Evolutionary conservation across 2,888 invertebrate genomes (phyloP).

Genomic region (Eurytoma californica): DNA sequence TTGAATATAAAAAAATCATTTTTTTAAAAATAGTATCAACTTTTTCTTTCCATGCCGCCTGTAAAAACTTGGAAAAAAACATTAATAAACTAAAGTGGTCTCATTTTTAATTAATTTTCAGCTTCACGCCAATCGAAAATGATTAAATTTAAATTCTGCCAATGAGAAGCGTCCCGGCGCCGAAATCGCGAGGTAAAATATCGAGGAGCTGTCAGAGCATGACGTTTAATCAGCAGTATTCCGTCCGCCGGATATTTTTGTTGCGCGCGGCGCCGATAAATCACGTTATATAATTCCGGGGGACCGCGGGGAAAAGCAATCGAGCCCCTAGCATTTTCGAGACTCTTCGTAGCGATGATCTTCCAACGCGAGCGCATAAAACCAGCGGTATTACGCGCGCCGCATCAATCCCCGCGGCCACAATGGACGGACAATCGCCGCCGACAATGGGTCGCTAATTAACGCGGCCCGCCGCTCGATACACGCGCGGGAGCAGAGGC

Average conservation of each 20-base stretch:
- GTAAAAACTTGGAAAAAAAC: no score
- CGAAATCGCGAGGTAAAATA: conserved; percentile 13
- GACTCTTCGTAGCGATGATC: conserved; percentile 17
- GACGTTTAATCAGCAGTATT: conserved; percentile 50
- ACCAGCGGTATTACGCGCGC: background rate
- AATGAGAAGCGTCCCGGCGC: conserved; percentile 8
- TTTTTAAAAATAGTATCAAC: no score
- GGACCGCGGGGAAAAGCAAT: conserved; percentile 9
- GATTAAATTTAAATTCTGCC: conserved; percentile 29
- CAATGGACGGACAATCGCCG: conserved; percentile 55
- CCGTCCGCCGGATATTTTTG: background rate
- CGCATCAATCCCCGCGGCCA: conserved; percentile 47
- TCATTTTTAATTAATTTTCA: no score
- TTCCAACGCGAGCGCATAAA: conserved; percentile 4
- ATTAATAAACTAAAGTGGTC: no score
- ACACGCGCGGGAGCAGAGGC: background rate
- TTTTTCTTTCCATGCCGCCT: no score
- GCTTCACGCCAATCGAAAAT: background rate
- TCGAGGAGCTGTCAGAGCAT: conserved; percentile 19
- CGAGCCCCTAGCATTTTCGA: conserved; percentile 6
- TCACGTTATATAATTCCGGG: conserved; percentile 23
- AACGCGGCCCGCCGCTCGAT: conserved; percentile 56
- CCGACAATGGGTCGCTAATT: conserved; percentile 59
- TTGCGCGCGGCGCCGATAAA: conserved; percentile 15
- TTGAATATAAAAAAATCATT: no score